Evolutionary conservation across 2,113 vertebrate species (phyloP).

Genomic region (Pachycephala philippinensis): DNA sequence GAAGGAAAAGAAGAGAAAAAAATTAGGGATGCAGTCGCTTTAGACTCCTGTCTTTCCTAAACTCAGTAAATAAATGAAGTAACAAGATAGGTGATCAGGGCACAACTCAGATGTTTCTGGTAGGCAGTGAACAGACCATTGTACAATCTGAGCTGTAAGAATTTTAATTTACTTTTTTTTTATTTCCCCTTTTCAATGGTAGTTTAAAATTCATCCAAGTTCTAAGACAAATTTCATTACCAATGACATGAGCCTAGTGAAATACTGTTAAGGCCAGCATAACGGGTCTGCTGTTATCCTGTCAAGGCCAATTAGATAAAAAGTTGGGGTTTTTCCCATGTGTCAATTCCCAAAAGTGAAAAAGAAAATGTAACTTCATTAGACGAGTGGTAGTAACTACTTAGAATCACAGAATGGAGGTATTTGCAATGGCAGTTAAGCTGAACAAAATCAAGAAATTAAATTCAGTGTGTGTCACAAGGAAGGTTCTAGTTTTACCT

Average conservation of each 20-base stretch:
- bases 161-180: neutral
- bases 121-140: neutral
- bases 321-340: neutral
- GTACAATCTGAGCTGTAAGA: neutral
- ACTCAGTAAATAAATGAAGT: neutral
- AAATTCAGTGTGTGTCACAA: neutral
- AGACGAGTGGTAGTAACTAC: neutral
- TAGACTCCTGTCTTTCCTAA: neutral
- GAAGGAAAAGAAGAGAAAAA: neutral
- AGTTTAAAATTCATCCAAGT: neutral
- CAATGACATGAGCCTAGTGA: neutral
- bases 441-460: neutral
- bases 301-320: slow-evolving; percentile 18
- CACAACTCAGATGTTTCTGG: neutral
- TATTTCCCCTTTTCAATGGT: neutral
- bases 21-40: neutral
- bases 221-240: slow-evolving; percentile 29
- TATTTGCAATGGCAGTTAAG: neutral
- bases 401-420: neutral
- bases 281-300: neutral
- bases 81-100: neutral
- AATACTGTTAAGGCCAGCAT: neutral
- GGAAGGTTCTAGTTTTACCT: neutral
- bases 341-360: neutral
- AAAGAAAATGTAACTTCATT: slow-evolving; percentile 13